Conservation (phyloP, 2,797 vertebrate genomes). For the Onychomys arenicola region DNA sequence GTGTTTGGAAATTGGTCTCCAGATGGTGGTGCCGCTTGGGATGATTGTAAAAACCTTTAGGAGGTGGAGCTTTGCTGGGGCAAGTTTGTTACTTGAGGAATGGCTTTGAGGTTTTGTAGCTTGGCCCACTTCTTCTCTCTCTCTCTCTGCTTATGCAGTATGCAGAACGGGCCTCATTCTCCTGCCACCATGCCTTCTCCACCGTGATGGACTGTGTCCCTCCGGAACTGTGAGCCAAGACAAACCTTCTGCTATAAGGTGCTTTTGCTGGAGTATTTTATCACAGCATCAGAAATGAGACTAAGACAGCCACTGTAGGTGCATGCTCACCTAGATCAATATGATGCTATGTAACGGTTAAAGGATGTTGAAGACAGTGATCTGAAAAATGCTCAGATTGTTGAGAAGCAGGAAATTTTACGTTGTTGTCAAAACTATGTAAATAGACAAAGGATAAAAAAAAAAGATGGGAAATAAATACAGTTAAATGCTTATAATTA, state of each 20-base stretch:
- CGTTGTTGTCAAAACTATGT: background rate
- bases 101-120: background rate
- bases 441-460: background rate
- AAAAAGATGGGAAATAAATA: background rate
- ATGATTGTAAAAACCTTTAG: background rate
- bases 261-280: background rate
- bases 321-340: background rate
- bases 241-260: background rate
- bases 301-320: background rate
- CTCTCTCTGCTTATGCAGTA: background rate
- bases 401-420: background rate
- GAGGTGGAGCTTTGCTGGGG: background rate
- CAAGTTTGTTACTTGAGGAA: background rate
- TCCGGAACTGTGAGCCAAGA: background rate
- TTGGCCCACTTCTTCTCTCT: background rate
- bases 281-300: background rate
- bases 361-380: constrained; percentile 2
- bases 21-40: too few relatives aligned
- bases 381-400: constrained; percentile 21
- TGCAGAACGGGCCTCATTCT: background rate
- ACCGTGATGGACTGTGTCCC: background rate
- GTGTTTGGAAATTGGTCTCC: background rate
- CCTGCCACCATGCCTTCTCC: background rate
- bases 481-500: background rate
- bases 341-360: background rate